Evolutionary conservation across 2,888 invertebrate genomes (phyloP), one percentile per base, ranked within the genome.

Genomic region (Gortyna flavago): DNA sequence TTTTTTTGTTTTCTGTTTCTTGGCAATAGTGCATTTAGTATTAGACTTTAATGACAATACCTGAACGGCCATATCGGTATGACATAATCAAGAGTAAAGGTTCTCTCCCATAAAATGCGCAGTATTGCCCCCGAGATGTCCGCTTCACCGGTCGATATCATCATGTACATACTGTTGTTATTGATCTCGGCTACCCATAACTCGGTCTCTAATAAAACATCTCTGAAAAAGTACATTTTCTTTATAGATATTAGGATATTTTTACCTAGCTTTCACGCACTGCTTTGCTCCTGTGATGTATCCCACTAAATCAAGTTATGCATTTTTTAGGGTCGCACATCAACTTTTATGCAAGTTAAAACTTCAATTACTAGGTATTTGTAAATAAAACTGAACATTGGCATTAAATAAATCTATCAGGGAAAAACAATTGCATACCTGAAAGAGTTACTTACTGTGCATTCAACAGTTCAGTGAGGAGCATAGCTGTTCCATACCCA

Each of bases 61-160:
- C 90, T 92, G 79, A 95, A 95, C 2, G 94, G 94, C 95, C 95
- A 96, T 59, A 95, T 88, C 0, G 93, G 90, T 78, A 93, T 84
- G 1, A 94, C 80, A 77, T 93, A 96, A 77, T 96, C 95, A 1
- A 95, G 59, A 4, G 83, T 83, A 2, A 76, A 71, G 0, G 93
- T 80, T 2, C 96, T 90, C 2, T 87, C 75, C 0, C 29, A 72
- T 77, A 94, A 76, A 3, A 95, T 89, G 25, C 95, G 91, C 5
- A 95, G 86, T 1, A 92, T 86, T 0, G 89, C 93, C 0, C 94
- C 95, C 6, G 91, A 85, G 4, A 96, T 85, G 3, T 95, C 95
- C 0, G 95, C 93, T 0, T 81, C 81, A 0, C 92, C 95, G 0
- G 80, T 69, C 21, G 87, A 77, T 5, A 96, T 72, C 88, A 91